Evolutionary conservation across 2,113 vertebrate species (phyloP), one percentile per base, ranked within the genome.

Genomic region (Callionymus lyra): DNA sequence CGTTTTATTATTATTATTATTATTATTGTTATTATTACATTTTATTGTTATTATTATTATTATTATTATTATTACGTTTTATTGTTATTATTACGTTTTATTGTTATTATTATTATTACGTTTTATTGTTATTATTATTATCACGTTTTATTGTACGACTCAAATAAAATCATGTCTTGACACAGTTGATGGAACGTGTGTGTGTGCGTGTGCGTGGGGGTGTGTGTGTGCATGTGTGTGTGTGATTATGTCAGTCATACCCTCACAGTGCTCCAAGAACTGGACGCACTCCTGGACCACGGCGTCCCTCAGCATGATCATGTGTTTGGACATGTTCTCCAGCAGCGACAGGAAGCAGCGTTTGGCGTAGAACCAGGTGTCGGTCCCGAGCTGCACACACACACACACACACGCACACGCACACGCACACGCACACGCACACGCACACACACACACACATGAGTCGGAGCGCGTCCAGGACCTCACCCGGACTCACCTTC

Each of bases 301-400:
- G 0, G 63, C 77, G 54, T 97, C 93, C 10, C 81, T 76, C 36
- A 94, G 84, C 83, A 93, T 79, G 37, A 97, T 82, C 79, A 85
- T 92, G 67, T 96, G 91, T 68, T 95, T 98, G 65, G 92, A 83
- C 93, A 94, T 97, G 74, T 97, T 97, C 79, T 98, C 93, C 77
- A 99, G 68, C 66, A 99, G 72, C 15, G 93, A 95, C 17, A 99
- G 81, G 82, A 98, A 96, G 40, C 94, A 98, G 12, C 91, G 85
- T 61, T 98, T 98, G 45, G 92, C 91, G 0, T 98, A 98, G 74
- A 94, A 98, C 93, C 95, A 98, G 0, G 94, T 98, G 62, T 98
- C 93, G 0, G 94, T 93, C 42, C 93, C 90, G 46, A 98, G 79
- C 74, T 88, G 41, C 16, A 53, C 40, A 50, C 44, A 56, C 21